phyloP scores from a whole-genome alignment of 1,140 invertebrate species.

The Lanistes nyassanus region DNA sequence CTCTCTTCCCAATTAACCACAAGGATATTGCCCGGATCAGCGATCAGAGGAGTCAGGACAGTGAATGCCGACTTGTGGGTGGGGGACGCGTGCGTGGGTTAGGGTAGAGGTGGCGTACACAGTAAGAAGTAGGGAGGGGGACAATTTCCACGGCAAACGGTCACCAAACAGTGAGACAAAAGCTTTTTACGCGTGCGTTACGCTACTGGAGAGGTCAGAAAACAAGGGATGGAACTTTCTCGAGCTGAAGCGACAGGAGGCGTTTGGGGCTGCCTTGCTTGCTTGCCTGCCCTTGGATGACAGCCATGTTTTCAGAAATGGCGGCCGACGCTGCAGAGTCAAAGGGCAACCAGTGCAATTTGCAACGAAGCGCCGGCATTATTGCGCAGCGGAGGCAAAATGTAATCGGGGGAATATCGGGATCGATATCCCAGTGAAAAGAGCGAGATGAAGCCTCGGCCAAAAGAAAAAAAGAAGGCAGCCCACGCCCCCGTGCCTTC shows the following conservation, averaged over 20 bases:
- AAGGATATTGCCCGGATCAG: slow-evolving; percentile 22
- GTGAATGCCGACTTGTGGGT: background rate
- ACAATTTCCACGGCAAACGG: background rate
- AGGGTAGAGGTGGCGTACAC: slow-evolving; percentile 1
- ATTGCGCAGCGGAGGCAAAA: slow-evolving; percentile 23
- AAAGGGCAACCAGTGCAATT: slow-evolving; percentile 28
- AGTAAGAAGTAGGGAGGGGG: background rate
- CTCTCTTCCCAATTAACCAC: slow-evolving; percentile 5
- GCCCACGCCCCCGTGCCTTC: background rate
- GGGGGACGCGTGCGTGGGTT: background rate
- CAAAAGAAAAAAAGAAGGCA: too few relatives aligned
- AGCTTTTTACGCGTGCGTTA: slow-evolving; percentile 18
- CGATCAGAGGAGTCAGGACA: slow-evolving; percentile 20
- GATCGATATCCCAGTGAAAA: slow-evolving; percentile 17
- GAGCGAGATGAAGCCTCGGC: slow-evolving; percentile 17
- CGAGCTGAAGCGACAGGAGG: slow-evolving; percentile 13
- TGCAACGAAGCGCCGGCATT: slow-evolving; percentile 27
- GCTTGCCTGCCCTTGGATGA: background rate
- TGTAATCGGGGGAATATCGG: slow-evolving; percentile 26
- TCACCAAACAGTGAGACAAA: slow-evolving; percentile 7
- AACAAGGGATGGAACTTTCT: slow-evolving; percentile 17
- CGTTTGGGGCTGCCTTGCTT: background rate
- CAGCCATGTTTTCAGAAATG: slow-evolving; percentile 21
- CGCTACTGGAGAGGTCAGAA: slow-evolving; percentile 14
- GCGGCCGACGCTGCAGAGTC: slow-evolving; percentile 15